These are phyloP conservation scores for Oreochromis tanganicae DNA, from an alignment of 2,113 vertebrate genomes.

Conservation along the genomic window DNA sequence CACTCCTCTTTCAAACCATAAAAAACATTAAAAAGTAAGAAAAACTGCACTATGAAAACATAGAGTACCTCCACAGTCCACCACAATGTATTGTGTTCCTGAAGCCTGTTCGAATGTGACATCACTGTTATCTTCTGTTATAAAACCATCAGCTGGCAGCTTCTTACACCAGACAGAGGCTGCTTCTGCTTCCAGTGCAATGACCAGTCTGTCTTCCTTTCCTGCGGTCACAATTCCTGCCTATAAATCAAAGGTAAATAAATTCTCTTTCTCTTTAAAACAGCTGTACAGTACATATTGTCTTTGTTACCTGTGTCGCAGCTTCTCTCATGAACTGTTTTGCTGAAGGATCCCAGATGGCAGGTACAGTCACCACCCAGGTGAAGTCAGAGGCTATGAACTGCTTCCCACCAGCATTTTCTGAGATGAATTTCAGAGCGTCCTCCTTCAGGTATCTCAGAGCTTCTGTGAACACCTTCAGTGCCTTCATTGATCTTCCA, in stretches of 20 bases:
- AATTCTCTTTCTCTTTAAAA: accelerated
- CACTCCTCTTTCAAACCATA: neutral
- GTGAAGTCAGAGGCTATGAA: constrained; percentile 43
- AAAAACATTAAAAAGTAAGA: neutral
- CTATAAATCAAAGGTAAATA: neutral
- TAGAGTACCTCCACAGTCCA: constrained; percentile 55
- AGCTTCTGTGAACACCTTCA: neutral
- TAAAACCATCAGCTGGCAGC: constrained; percentile 39
- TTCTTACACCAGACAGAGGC: constrained; percentile 53
- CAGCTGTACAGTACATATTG: accelerated
- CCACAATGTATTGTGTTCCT: constrained; percentile 51
- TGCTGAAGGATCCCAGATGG: constrained; percentile 52
- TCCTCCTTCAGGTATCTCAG: constrained; percentile 32
- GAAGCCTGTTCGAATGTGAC: constrained; percentile 15
- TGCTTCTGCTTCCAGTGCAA: constrained; percentile 58
- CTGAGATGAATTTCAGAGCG: constrained; percentile 23
- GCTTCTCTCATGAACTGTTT: constrained; percentile 61
- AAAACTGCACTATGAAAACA: accelerated
- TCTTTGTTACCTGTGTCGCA: constrained; percentile 19
- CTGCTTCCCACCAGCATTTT: accelerated
- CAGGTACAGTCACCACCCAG: constrained; percentile 62
- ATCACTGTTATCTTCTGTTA: accelerated
- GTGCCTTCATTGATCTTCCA: neutral
- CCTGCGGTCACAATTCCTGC: constrained; percentile 36
- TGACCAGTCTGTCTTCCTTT: constrained; percentile 12